Evolutionary conservation across 37 sponge, comb jelly and placozoan species (phyloP), one percentile per base, ranked within the genome.

Genomic region (Chondrilla cf. caribensis): DNA sequence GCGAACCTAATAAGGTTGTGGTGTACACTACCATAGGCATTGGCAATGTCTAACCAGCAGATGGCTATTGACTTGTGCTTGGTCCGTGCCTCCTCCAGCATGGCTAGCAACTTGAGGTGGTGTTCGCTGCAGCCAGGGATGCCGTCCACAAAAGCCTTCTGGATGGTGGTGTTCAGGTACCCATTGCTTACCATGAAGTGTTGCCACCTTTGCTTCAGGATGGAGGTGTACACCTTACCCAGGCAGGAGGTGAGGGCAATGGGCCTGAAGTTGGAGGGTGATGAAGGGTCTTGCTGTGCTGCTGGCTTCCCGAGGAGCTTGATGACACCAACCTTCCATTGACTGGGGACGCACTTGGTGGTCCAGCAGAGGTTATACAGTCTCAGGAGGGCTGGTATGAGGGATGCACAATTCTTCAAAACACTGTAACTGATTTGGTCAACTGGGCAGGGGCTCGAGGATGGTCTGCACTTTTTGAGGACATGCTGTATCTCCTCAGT

Each of bases 1-100:
- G 84, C 32, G 64, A 77, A 84, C 42, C 38, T 40, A 2, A 84
- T 84, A 25, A 84, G 77, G 18, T 38, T 5, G 40, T 84, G 84
- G 33, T 73, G 84, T 29, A 84, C 84, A 73, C 77, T 73, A 26
- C 84, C 84, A 44, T 84, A 84, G 0, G 84, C 84, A 60, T 84
- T 84, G 25, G 77, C 77, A 31, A 84, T 25, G 40, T 84, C 84
- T 60, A 84, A 42, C 84, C 84, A 84, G 43, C 76, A 73, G 2
- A 76, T 59, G 24, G 77, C 21, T 9, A 60, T 17, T 0, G 76
- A 58, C 51, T 62, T 58, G 44, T 77, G 77, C 62, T 84, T 76
- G 19, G 4, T 39, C 29, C 60, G 77, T 14, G 84, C 78, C 33
- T 77, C 84, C 6, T 59, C 36, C 3, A 84, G 1, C n/a, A 62